A percentile compares a stretch with the other conserved stretches of the same genome.
Evolutionary conservation across 2,888 invertebrate genomes (phyloP).

Genomic region (Tenthredo distinguenda): DNA sequence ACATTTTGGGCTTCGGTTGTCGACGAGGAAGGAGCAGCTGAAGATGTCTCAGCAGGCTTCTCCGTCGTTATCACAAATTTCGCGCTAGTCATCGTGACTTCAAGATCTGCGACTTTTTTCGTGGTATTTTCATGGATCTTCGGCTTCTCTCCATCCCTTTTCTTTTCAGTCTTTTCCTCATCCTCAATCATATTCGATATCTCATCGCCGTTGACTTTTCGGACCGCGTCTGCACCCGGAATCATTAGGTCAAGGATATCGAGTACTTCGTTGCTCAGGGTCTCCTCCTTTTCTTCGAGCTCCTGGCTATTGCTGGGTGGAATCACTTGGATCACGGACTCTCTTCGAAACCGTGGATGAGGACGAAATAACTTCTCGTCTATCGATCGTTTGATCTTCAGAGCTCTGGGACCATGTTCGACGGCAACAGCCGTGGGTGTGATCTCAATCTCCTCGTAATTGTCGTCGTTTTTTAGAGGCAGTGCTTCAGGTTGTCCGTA

Average conservation of each 20-base stretch:
- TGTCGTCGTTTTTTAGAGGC: slow-evolving; percentile 57
- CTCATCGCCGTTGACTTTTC: slow-evolving; percentile 17
- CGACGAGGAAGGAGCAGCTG: slow-evolving; percentile 9
- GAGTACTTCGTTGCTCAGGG: slow-evolving; percentile 74
- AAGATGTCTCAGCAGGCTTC: slow-evolving; percentile 38
- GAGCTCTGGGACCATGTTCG: slow-evolving; percentile 77
- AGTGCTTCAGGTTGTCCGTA: slow-evolving; percentile 58
- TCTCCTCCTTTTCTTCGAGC: slow-evolving; percentile 67
- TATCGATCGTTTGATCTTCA: slow-evolving; percentile 64
- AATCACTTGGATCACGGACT: slow-evolving; percentile 72
- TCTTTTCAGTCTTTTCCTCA: slow-evolving; percentile 54
- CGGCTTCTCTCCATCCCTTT: slow-evolving; percentile 56
- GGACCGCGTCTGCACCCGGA: slow-evolving; percentile 59
- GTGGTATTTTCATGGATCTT: slow-evolving; percentile 56
- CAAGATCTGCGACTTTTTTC: slow-evolving; percentile 54
- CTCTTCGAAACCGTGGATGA: slow-evolving; percentile 56
- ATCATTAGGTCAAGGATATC: slow-evolving; percentile 74
- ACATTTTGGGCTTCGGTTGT: background rate
- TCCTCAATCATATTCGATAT: slow-evolving; percentile 29
- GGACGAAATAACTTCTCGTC: slow-evolving; percentile 16
- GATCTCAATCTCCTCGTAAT: slow-evolving; percentile 72
- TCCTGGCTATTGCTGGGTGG: slow-evolving; percentile 71
- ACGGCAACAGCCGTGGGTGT: slow-evolving; percentile 74
- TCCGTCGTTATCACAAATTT: slow-evolving; percentile 27
- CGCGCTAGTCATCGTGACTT: slow-evolving; percentile 12